Evolutionary conservation across 2,113 vertebrate species (phyloP), one percentile per base, ranked within the genome.

Genomic region (Psittacara wagleri): DNA sequence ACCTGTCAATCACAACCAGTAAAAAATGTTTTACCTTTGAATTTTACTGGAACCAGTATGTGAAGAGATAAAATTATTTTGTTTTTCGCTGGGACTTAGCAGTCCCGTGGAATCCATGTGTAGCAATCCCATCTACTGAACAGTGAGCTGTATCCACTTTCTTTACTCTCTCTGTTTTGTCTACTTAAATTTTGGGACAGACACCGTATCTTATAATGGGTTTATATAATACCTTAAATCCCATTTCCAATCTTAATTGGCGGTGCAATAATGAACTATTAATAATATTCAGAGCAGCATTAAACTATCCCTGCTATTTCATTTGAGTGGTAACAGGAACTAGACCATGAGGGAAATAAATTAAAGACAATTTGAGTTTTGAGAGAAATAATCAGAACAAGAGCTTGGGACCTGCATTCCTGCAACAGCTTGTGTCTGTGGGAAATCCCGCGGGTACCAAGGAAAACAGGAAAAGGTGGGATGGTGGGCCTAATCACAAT

Each of bases 241-340:
- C 66, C 82, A 90, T 87, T 92, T 90, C 63, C 59, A 90, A 62
- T 84, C 52, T 89, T 92, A 92, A 94, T 86, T 84, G 72, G 80
- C 11, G 10, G 41, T 87, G 54, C 33, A 78, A 28, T 0, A 0
- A 67, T 41, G 62, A 87, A 69, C 94, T 94, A 95, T 86, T 91
- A 90, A 92, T 90, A 96, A 74, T 86, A 95, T 74, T 77, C 69
- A 76, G 81, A 95, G 44, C 77, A 87, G 28, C 62, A 91, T 83
- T 72, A 87, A 51, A 57, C 89, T 85, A 44, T 14, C 70, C 11
- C 41, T 84, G 52, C 17, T 90, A 62, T 80, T 92, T 82, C 77
- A 92, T 54, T 86, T 52, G 22, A 82, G 54, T 72, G 23, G 54
- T 57, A 73, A 57, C 73, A 93, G 73, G 80, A 96, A 76, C 66